Evolutionary conservation across 2,888 invertebrate genomes (phyloP), one percentile per base, ranked within the genome.

Genomic region (Noctua comes): DNA sequence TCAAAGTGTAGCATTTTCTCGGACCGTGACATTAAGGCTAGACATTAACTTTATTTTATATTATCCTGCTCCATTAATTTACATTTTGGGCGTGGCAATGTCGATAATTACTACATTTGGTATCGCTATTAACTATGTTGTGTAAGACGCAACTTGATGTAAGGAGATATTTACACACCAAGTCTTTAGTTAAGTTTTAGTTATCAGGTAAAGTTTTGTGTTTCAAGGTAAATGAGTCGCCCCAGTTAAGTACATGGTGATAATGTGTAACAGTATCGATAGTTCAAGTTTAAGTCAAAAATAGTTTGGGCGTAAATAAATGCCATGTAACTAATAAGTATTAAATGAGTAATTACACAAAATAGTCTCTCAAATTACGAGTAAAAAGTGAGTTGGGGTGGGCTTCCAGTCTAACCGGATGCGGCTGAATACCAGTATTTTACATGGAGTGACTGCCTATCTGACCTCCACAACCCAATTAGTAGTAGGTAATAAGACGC

Each of bases 1-100:
- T 70, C 76, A 71, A 84, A 83, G 74, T 87, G 72, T 86, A 80
- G 80, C 78, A 86, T 89, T 91, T 90, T 89, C 84, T 85, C 77
- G 82, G 90, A 87, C 92, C 93, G 68, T 94, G 93, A 93, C 93
- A 93, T 94, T 93, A 93, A 83, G 86, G 87, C 82, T 85, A 62
- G 84, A 78, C 68, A 89, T 85, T 87, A 84, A 82, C 80, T 76
- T 80, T 75, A 79, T 83, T 88, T 90, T 89, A 85, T 84, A 88
- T 89, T 88, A 90, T 90, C 88, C 87, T 84, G 89, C 68, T 89
- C 88, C 68, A 86, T 89, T 89, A 85, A 91, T 90, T 92, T 86
- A 86, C 84, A 89, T 90, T 85, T 86, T 74, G 85, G 88, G 88
- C 86, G 88, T 86, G 81, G 82, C 84, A 75, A 54, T 86, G 69